Evolutionary conservation across 2,797 vertebrate species (phyloP), one percentile per base, ranked within the genome.

Genomic region (Poecile montanus): DNA sequence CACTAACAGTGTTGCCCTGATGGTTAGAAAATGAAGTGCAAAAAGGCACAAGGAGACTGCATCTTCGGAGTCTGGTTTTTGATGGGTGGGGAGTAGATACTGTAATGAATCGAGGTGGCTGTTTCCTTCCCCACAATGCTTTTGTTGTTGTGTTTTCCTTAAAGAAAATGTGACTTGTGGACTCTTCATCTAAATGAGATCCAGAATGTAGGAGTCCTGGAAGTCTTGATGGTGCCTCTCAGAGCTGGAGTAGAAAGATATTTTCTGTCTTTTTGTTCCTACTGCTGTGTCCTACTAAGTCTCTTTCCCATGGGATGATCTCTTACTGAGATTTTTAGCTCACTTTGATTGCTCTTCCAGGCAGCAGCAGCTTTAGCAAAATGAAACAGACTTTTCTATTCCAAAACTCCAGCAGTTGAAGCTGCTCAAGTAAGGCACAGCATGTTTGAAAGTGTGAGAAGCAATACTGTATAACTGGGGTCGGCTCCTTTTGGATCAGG

Each of bases 311-410:
- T 72, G 45, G 32, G 11, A 18, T 68, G 27, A 7, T 81, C 22
- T 57, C 25, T 65, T 57, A 23, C 0, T 77, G 58, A 85, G 44
- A 40, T 18, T 13, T 79, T 76, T 10, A 56, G 26, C 22, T 76
- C 20, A 17, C 36, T 82, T 58, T 38, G 34, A 16, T 71, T 74
- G 38, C 11, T 54, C 20, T 68, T 75, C 19, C 7, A 45, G 34
- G 20, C 53, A 74, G n/a, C 68, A 74, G 65, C 70, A 94, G 40
- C 61, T 77, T 83, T 71, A 77, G 48, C 30, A 63, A 80, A 90
- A 56, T 56, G 11, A 78, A 86, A 25, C 4, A 61, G 40, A 21
- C 11, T 44, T 73, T 74, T 57, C 26, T 20, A 6, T 75, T 72
- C 15, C 40, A 54, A 38, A 82, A 9, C 38, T 76, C 19, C 25